Evolutionary conservation across 2,797 vertebrate genomes (phyloP).

Genomic region (Danio aesculapii): DNA sequence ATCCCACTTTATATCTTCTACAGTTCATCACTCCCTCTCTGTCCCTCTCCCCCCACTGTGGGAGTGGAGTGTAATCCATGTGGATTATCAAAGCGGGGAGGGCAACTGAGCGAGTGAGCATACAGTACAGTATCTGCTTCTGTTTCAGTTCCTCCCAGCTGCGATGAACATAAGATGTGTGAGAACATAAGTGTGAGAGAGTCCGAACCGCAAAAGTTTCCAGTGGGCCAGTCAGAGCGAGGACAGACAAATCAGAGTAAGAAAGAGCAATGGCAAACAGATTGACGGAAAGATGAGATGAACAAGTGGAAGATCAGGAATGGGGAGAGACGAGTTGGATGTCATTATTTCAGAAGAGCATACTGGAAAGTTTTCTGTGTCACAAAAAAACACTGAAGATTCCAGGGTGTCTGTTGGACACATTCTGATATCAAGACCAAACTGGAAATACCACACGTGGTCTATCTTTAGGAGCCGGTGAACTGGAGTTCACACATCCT

Average conservation of each 20-base stretch:
- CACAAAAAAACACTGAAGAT: constrained; percentile 1
- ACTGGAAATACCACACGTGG: not conserved
- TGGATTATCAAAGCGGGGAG: constrained; percentile 75
- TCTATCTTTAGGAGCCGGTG: constrained; percentile 5
- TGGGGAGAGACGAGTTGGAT: not conserved
- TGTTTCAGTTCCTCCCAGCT: constrained; percentile 40
- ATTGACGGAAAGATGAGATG: not conserved
- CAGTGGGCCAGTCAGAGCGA: not conserved
- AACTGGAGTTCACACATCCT: not conserved
- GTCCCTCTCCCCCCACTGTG: constrained; percentile 46
- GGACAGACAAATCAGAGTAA: constrained; percentile 2
- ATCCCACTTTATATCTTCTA: not conserved
- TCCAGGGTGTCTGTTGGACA: not conserved
- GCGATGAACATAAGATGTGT: constrained; percentile 23
- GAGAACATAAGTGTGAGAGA: constrained; percentile 45
- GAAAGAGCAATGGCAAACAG: not conserved
- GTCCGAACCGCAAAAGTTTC: constrained; percentile 47
- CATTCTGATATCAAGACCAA: not conserved
- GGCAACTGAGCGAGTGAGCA: constrained; percentile 31
- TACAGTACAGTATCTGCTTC: constrained; percentile 5
- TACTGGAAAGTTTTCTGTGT: not conserved
- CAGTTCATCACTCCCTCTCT: not conserved
- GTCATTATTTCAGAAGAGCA: constrained; percentile 6
- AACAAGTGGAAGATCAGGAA: not conserved
- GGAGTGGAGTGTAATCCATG: constrained; percentile 83